Evolutionary conservation across 2,888 invertebrate species (phyloP), one percentile per base, ranked within the genome.

Genomic region (Fragum sueziense): DNA sequence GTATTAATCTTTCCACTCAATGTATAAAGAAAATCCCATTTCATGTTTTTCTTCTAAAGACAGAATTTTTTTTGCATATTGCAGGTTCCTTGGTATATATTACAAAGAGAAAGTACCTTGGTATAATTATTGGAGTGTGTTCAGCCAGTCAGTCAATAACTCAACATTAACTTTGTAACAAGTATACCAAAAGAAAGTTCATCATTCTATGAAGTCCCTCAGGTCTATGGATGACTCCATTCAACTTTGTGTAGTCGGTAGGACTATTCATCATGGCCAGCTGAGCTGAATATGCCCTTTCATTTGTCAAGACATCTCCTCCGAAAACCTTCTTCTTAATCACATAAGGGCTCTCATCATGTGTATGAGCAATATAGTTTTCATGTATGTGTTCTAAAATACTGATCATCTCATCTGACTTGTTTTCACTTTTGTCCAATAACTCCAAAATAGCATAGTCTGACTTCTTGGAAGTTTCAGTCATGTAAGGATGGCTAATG

Each of bases 301-400:
- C 79, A 70, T 79, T 75, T 7, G 79, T 76, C 20, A 79, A 61
- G n/a, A n/a, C n/a, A n/a, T n/a, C n/a, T n/a, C n/a, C n/a, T n/a
- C n/a, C n/a, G n/a, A n/a, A 62, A 27, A 71, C 71, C 17, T 27
- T 70, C 51, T 57, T 70, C 29, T 61, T 33, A 7, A 70, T 70
- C 9, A 57, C 65, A 29, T 29, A 29, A 27, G 65, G 65, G 34
- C 22, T 22, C 2, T 70, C 62, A 51, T 47, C 62, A 33, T 76
- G 70, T 25, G 70, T 76, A 33, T 65, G 76, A 31, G 76, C 59
- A 34, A 76, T 65, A 25, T 59, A 71, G 27, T 76, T 54, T 52
- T 70, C 62, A 62, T 76, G 76, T 33, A 76, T 47, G n/a, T 62
- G 34, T 25, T 75, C 37, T 4, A 75, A 29, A 22, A 75, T 75